Evolutionary conservation across 1,140 invertebrate species (phyloP).

Genomic region (Trichogramma pretiosum): DNA sequence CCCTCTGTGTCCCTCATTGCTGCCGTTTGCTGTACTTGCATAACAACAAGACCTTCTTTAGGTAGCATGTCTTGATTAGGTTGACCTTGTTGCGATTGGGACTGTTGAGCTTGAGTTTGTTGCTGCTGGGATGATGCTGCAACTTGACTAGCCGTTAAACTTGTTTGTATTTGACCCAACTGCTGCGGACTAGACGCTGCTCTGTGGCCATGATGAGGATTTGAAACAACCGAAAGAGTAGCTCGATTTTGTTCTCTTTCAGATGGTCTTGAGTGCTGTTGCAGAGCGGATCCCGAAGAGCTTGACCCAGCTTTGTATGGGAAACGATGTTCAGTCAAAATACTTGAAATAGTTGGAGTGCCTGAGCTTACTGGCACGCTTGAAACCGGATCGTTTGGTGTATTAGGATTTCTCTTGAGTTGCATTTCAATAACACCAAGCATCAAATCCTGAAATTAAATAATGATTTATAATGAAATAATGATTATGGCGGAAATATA

Average conservation of each 20-base stretch:
- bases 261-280: slow-evolving; percentile 34
- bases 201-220: slow-evolving; percentile 36
- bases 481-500: too few relatives aligned
- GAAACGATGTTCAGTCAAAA: slow-evolving; percentile 47
- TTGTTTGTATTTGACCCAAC: slow-evolving; percentile 53
- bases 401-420: slow-evolving; percentile 54
- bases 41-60: slow-evolving; percentile 54
- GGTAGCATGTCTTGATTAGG: slow-evolving; percentile 29
- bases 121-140: slow-evolving; percentile 26
- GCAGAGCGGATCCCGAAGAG: slow-evolving; percentile 19
- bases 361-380: slow-evolving; percentile 40
- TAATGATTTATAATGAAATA: too few relatives aligned
- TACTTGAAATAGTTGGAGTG: slow-evolving; percentile 58
- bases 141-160: slow-evolving; percentile 54
- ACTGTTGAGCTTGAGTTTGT: too few relatives aligned
- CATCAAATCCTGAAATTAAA: slow-evolving; percentile 62
- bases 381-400: slow-evolving; percentile 32
- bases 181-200: slow-evolving; percentile 40
- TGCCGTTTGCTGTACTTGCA: slow-evolving; percentile 47
- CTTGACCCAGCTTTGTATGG: slow-evolving; percentile 38
- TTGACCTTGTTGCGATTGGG: slow-evolving; percentile 8
- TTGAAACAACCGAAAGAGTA: slow-evolving; percentile 57
- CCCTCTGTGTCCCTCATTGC: slow-evolving; percentile 39
- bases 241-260: slow-evolving; percentile 51
- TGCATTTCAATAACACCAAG: slow-evolving; percentile 66